Base-by-base conservation (phyloP, 2,888 invertebrate species). In the Anodontia alba region DNA sequence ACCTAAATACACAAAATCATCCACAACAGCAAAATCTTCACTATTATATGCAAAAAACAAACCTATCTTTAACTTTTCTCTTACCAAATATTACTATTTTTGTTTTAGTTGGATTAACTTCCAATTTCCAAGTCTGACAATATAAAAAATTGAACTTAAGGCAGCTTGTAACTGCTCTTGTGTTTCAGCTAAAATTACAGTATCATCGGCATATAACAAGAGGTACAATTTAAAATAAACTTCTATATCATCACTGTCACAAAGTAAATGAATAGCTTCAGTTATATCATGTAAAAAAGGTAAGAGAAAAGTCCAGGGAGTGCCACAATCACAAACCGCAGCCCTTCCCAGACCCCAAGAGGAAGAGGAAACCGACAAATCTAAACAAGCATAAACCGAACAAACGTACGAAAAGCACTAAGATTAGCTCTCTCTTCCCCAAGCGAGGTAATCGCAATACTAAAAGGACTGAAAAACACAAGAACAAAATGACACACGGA, bases 1-100 rank as follows among this genome's bases (percentile, higher is more conserved):
- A n/a, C 68, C 42, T 26, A 68, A 42, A 43, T 68, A 68, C 20
- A 43, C 38, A 68, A 68, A 68, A 26, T 68, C 42, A 68, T 68
- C 68, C 38, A 43, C 68, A 38, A 68, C 43, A 43, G 23, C 42
- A 43, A 38, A 26, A 42, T 43, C 26, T 43, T 68, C 42, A 26
- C 68, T 17, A 26, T 42, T 43, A 23, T 43, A 68, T 42, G 38
- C 26, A 42, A 68, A 68, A 38, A 68, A 20, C 43, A 38, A 36
- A 42, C 23, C 26, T 68, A n/a, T 68, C 29, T 2, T 26, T 43
- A 38, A 68, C 17, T 68, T 68, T 68, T 23, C 43, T 10, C n/a
- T 68, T 68, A 2, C 8, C 23, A 42, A 68, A 68, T 42, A 26
- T 23, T 15, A 68, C 42, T 36, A 68, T 42, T 42, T 68, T 68